A percentile compares a stretch with the other conserved stretches of the same genome.
These are phyloP conservation scores for Puma concolor DNA, from an alignment of 2,113 vertebrate species.

Conservation along the genomic window DNA sequence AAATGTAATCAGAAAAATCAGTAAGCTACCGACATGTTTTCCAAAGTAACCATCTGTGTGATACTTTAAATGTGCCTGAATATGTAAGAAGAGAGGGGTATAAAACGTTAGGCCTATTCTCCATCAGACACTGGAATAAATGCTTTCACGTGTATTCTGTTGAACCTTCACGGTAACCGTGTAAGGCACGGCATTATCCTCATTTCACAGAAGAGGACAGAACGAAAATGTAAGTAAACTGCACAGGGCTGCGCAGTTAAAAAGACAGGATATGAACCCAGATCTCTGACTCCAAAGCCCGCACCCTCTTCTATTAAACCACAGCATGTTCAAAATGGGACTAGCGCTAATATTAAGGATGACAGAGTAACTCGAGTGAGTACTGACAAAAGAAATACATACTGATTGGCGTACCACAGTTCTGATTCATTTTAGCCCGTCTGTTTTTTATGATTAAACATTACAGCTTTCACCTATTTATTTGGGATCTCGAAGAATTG, in stretches of 20 bases:
- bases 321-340: background rate
- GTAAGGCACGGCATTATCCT: background rate
- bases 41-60: background rate
- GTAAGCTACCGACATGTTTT: background rate
- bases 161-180: background rate
- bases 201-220: background rate
- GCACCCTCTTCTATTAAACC: background rate
- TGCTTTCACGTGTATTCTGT: conserved; percentile 18
- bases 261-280: background rate
- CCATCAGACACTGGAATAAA: background rate
- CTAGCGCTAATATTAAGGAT: background rate
- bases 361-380: background rate
- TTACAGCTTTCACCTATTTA: conserved; percentile 10
- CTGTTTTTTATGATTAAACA: background rate
- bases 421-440: conserved; percentile 4
- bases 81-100: background rate
- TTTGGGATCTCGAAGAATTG: background rate
- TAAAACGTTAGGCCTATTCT: conserved; percentile 49
- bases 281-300: background rate
- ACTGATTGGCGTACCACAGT: background rate
- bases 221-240: background rate
- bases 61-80: conserved; percentile 12
- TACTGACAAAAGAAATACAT: background rate
- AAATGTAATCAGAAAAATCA: conserved; percentile 43
- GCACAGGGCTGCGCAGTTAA: background rate